Percentiles rank a stretch among this genome's conserved stretches.
Conservation (phyloP, 2,113 vertebrate genomes). For the Morone chrysops region DNA sequence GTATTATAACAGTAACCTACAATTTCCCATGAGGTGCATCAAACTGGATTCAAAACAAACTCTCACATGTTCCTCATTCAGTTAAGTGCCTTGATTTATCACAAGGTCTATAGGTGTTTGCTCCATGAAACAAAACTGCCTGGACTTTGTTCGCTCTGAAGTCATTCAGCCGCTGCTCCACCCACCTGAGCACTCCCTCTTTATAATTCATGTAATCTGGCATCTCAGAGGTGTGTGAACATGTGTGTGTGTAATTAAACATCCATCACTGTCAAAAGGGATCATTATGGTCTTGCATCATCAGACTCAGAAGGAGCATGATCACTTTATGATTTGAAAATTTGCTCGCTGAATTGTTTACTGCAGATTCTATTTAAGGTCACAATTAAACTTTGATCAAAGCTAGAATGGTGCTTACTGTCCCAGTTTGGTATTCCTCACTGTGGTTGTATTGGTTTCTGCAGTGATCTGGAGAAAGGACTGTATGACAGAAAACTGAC, state of each 20-base stretch:
- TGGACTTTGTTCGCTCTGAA: not conserved
- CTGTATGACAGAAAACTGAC: not conserved
- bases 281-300: not conserved
- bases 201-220: not conserved
- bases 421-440: slow-evolving; percentile 17
- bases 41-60: slow-evolving; percentile 1
- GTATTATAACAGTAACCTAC: too few species aligned
- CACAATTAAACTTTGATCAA: slow-evolving; percentile 45
- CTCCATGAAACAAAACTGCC: slow-evolving; percentile 2
- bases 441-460: not conserved
- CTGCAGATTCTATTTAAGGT: slow-evolving; percentile 47
- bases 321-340: slow-evolving; percentile 5
- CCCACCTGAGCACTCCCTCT: not conserved
- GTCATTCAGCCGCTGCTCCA: not conserved
- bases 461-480: slow-evolving; percentile 1
- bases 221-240: slow-evolving; percentile 9
- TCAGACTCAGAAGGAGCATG: not conserved
- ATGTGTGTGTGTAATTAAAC: not conserved
- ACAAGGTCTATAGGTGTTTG: slow-evolving; percentile 19
- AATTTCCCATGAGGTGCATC: not conserved
- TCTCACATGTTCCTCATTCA: not conserved
- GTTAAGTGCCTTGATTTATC: not conserved
- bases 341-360: slow-evolving; percentile 29
- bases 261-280: slow-evolving; percentile 17
- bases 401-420: not conserved